Evolutionary conservation across 53 echinoderm and acorn worm genomes (phyloP).

Genomic region (Temnopleurus reevesii): DNA sequence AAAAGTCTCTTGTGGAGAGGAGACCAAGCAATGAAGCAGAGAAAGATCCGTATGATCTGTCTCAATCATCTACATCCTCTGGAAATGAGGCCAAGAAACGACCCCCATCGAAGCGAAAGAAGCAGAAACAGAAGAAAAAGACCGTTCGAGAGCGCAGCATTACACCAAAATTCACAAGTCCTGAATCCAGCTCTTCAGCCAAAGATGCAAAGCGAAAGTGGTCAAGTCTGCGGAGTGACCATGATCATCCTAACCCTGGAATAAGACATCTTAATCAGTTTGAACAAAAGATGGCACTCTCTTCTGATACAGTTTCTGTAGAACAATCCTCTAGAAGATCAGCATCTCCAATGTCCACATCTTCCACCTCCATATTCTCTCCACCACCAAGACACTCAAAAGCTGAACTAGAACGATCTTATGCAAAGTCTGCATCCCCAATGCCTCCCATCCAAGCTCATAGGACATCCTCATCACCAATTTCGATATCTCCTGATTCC

Average conservation of each 20-base stretch:
- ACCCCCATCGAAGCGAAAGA: neutral
- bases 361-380: too few relatives aligned
- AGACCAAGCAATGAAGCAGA: neutral
- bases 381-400: too few relatives aligned
- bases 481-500: too few relatives aligned
- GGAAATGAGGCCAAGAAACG: neutral
- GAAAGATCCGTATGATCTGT: neutral
- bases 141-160: neutral
- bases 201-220: neutral
- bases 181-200: neutral
- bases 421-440: too few relatives aligned
- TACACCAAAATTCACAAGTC: neutral
- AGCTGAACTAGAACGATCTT: too few relatives aligned
- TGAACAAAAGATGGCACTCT: too few relatives aligned
- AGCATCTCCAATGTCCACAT: too few relatives aligned
- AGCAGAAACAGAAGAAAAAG: neutral
- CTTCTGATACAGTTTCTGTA: too few relatives aligned
- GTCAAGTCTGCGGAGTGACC: neutral
- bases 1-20: too few relatives aligned
- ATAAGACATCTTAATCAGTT: neutral
- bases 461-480: too few relatives aligned
- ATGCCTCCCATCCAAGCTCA: too few relatives aligned
- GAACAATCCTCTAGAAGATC: too few relatives aligned
- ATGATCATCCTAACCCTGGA: neutral
- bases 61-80: constrained; percentile 5